Conservation (phyloP, 2,797 vertebrate genomes). For the Rhinoraja longicauda region DNA sequence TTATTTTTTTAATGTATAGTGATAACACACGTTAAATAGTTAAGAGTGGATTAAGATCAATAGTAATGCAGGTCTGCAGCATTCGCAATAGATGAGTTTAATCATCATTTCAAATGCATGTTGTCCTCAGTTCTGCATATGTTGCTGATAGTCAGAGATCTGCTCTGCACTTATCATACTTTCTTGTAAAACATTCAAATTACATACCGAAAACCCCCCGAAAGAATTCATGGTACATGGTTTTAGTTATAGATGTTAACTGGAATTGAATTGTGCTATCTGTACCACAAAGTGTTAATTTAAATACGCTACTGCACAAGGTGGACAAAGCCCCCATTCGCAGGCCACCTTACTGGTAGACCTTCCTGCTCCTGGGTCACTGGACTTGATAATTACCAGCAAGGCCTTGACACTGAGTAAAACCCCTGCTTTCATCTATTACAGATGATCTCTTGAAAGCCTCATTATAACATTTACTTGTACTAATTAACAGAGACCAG, state of each 20-base stretch:
- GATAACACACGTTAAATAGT: background rate
- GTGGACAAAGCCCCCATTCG: slow-evolving; percentile 43
- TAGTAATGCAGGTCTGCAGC: background rate
- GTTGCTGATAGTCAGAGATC: background rate
- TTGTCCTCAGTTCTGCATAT: background rate
- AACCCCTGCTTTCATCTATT: slow-evolving; percentile 74
- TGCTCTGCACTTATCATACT: background rate
- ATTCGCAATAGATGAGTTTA: background rate
- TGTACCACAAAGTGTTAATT: slow-evolving; percentile 32
- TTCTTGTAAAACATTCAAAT: background rate
- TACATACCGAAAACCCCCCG: background rate
- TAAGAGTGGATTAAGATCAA: background rate
- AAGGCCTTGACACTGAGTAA: slow-evolving; percentile 68
- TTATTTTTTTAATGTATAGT: background rate
- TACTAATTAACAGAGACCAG: slow-evolving; percentile 74
- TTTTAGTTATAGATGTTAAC: background rate
- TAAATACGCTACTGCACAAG: slow-evolving; percentile 32
- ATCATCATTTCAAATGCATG: background rate
- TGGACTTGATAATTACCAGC: slow-evolving; percentile 64
- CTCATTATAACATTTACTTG: slow-evolving; percentile 72
- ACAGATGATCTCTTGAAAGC: slow-evolving; percentile 76
- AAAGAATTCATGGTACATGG: background rate
- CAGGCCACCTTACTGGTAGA: slow-evolving; percentile 50
- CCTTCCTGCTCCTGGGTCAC: slow-evolving; percentile 68
- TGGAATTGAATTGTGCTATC: slow-evolving; percentile 8